Conservation (phyloP, 2,797 vertebrate genomes). For the Helicolenus hilgendorfi region DNA sequence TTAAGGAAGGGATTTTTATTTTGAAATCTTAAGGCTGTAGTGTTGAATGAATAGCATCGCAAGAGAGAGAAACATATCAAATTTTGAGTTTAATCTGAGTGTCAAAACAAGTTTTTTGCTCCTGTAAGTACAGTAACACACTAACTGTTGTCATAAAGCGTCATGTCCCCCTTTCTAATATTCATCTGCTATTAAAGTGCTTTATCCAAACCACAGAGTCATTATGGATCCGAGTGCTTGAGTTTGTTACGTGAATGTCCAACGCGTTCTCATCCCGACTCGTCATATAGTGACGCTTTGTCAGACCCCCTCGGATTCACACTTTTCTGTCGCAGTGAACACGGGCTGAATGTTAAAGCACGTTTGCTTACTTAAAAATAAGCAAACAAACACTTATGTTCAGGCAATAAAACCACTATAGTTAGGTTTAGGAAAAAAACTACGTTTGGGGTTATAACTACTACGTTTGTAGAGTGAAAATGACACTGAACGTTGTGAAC, state of each 20-base stretch:
- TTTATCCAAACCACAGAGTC: slow-evolving; percentile 72
- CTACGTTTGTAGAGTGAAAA: too few relatives aligned
- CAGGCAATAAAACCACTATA: too few relatives aligned
- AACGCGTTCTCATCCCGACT: too few relatives aligned
- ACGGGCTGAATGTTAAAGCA: too few relatives aligned
- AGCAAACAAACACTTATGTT: too few relatives aligned
- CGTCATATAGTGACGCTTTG: too few relatives aligned
- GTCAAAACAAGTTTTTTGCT: slow-evolving; percentile 63
- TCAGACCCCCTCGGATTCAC: too few relatives aligned
- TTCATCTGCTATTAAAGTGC: slow-evolving; percentile 86
- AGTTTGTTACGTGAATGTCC: background rate
- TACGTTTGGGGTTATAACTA: too few relatives aligned
- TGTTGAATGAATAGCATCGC: slow-evolving; percentile 36
- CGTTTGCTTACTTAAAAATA: too few relatives aligned
- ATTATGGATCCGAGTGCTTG: slow-evolving; percentile 35
- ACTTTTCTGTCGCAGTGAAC: too few relatives aligned
- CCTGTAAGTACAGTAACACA: slow-evolving; percentile 74
- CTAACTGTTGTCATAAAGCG: slow-evolving; percentile 79
- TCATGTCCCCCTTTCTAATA: slow-evolving; percentile 80
- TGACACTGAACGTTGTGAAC: accelerated
- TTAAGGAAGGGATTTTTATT: slow-evolving; percentile 57
- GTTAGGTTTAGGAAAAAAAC: too few relatives aligned
- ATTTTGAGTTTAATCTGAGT: slow-evolving; percentile 65
- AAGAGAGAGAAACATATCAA: slow-evolving; percentile 54
- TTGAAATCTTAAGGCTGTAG: slow-evolving; percentile 44